These are phyloP conservation scores for Polyploca ridens DNA, from an alignment of 2,888 invertebrate genomes.

Conservation along the genomic window DNA sequence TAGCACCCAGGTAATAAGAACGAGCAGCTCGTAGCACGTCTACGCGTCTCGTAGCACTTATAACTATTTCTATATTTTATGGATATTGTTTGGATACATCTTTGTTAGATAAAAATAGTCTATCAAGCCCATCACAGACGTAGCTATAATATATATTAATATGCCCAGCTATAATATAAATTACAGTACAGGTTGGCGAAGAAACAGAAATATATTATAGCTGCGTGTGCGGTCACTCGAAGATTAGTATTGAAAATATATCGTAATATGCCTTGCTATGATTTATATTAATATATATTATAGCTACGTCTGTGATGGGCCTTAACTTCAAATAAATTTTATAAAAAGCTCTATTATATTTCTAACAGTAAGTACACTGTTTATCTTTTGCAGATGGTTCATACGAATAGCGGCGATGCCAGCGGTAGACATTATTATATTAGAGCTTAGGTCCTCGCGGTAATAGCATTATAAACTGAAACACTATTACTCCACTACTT, in stretches of 20 bases:
- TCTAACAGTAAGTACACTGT: not conserved
- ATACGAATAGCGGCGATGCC: not conserved
- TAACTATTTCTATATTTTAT: not conserved
- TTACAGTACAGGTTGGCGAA: too few relatives aligned
- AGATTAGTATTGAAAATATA: too few relatives aligned
- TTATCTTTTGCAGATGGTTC: not conserved
- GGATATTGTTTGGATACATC: too few relatives aligned
- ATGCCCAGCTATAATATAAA: too few relatives aligned
- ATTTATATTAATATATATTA: too few relatives aligned
- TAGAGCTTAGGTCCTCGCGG: not conserved
- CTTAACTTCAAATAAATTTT: not conserved
- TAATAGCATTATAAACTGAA: not conserved
- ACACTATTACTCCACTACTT: not conserved
- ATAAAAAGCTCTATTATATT: not conserved
- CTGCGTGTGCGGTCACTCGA: too few relatives aligned
- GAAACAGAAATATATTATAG: too few relatives aligned
- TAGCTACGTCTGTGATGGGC: too few relatives aligned
- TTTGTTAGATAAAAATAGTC: too few relatives aligned
- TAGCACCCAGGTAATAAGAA: not conserved
- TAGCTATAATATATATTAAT: too few relatives aligned
- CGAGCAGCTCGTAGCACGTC: conserved; percentile 8
- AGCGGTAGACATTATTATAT: not conserved
- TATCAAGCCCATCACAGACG: too few relatives aligned
- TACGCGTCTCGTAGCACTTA: conserved; percentile 4
- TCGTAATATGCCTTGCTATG: too few relatives aligned